Evolutionary conservation across 2,113 vertebrate species (phyloP).

Genomic region (Chaenogobius annularis): DNA sequence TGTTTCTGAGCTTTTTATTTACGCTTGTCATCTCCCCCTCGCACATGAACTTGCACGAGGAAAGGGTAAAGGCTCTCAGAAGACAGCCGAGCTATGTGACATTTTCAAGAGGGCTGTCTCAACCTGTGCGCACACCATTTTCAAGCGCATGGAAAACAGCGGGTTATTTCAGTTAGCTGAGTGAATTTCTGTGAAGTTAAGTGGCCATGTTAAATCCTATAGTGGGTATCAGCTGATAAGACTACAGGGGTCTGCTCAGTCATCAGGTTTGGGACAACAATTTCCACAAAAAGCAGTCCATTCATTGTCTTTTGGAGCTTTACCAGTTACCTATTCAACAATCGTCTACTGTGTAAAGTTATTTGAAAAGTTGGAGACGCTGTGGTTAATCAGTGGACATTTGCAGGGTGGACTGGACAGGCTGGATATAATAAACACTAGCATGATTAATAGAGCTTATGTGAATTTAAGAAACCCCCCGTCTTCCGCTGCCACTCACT

Average conservation of each 20-base stretch:
- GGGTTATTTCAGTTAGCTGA: constrained; percentile 50
- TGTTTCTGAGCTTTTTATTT: constrained; percentile 51
- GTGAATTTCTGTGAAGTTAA: constrained; percentile 61
- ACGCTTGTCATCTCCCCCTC: constrained; percentile 48
- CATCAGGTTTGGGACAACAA: constrained; percentile 42
- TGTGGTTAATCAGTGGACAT: constrained; percentile 56
- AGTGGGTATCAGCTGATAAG: constrained; percentile 66
- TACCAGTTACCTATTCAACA: constrained; percentile 29
- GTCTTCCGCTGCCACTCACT: constrained; percentile 43
- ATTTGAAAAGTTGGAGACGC: constrained; percentile 35
- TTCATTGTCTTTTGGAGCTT: constrained; percentile 33
- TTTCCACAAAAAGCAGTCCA: constrained; percentile 13
- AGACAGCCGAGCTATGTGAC: constrained; percentile 71
- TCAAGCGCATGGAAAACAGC: constrained; percentile 32
- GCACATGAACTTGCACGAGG: constrained; percentile 60
- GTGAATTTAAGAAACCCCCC: constrained; percentile 52
- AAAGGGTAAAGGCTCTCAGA: constrained; percentile 67
- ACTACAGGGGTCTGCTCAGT: constrained; percentile 41
- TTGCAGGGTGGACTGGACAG: constrained; percentile 45
- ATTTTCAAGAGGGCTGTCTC: constrained; percentile 66
- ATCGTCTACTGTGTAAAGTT: constrained; percentile 30
- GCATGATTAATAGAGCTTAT: constrained; percentile 74
- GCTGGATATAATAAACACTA: constrained; percentile 63
- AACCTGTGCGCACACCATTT: constrained; percentile 33
- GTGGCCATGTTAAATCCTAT: constrained; percentile 57